Percentiles rank a stretch among this genome's conserved stretches.
phyloP scores from a whole-genome alignment of 2,797 vertebrate genomes.

The Kryptopterus vitreolus region DNA sequence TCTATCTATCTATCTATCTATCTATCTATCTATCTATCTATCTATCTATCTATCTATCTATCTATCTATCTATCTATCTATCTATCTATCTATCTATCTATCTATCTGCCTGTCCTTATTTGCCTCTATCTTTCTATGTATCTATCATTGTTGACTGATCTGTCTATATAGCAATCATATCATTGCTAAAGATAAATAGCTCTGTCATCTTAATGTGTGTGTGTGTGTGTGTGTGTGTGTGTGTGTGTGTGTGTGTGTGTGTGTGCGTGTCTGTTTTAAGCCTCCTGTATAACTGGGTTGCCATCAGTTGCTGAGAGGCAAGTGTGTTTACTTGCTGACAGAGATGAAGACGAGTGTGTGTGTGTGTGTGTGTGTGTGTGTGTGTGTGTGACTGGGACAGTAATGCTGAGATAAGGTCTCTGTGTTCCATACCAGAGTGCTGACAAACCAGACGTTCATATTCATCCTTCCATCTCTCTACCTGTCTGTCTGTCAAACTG shows the following conservation, averaged over 20 bases:
- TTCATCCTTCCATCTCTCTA: background rate
- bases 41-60: no score
- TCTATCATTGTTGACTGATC: no score
- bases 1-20: background rate
- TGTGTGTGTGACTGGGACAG: conserved; percentile 10
- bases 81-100: no score
- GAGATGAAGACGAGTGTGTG: conserved; percentile 31
- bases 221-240: background rate
- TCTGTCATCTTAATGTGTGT: background rate
- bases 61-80: no score
- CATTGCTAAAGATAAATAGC: background rate
- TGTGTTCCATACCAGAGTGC: background rate
- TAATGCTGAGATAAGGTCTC: conserved; percentile 25
- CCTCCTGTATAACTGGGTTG: background rate
- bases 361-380: no score
- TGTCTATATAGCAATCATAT: no score
- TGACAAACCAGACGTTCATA: conserved; percentile 1
- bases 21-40: background rate
- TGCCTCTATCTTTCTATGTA: no score
- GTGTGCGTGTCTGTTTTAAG: conserved; percentile 1
- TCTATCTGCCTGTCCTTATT: no score
- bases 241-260: background rate
- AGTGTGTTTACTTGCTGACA: conserved; percentile 1
- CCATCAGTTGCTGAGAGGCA: background rate
- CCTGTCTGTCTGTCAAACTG: background rate